Conservation (phyloP, 1,140 invertebrate genomes). For the Phortica variegata region DNA sequence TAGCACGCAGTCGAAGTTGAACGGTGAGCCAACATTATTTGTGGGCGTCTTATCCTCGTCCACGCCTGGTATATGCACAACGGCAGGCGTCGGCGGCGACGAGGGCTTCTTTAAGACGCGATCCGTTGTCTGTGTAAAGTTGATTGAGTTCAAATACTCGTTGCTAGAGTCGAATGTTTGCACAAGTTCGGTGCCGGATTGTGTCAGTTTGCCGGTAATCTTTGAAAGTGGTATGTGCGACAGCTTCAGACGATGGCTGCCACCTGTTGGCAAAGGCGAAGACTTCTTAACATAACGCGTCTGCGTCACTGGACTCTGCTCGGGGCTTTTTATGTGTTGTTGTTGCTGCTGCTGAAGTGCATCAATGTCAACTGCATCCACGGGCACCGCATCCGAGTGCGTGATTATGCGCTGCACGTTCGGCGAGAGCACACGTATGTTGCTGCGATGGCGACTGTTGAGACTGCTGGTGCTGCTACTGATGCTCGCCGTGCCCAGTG, state of each 20-base stretch:
- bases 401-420: slow-evolving; percentile 53
- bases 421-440: slow-evolving; percentile 48
- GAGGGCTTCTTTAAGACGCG: not conserved
- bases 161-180: slow-evolving; percentile 39
- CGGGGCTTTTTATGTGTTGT: slow-evolving; percentile 2
- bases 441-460: slow-evolving; percentile 40
- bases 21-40: slow-evolving; percentile 31
- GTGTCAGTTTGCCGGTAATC: slow-evolving; percentile 47
- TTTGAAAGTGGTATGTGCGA: slow-evolving; percentile 50
- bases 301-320: slow-evolving; percentile 27
- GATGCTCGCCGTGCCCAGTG: not conserved
- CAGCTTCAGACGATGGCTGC: slow-evolving; percentile 30
- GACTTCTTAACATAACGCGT: slow-evolving; percentile 29
- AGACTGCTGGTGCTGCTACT: slow-evolving; percentile 37
- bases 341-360: slow-evolving; percentile 32
- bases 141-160: slow-evolving; percentile 32
- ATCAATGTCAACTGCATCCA: slow-evolving; percentile 42
- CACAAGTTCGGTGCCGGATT: slow-evolving; percentile 51
- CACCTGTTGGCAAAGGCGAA: slow-evolving; percentile 5
- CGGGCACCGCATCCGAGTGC: slow-evolving; percentile 39
- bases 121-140: slow-evolving; percentile 16
- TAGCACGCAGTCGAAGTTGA: slow-evolving; percentile 33
- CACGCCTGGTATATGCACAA: slow-evolving; percentile 3
- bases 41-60: slow-evolving; percentile 50
- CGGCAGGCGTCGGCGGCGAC: slow-evolving; percentile 6